Base-by-base conservation (phyloP, 1,140 invertebrate species). In the Drosophila ambigua region DNA sequence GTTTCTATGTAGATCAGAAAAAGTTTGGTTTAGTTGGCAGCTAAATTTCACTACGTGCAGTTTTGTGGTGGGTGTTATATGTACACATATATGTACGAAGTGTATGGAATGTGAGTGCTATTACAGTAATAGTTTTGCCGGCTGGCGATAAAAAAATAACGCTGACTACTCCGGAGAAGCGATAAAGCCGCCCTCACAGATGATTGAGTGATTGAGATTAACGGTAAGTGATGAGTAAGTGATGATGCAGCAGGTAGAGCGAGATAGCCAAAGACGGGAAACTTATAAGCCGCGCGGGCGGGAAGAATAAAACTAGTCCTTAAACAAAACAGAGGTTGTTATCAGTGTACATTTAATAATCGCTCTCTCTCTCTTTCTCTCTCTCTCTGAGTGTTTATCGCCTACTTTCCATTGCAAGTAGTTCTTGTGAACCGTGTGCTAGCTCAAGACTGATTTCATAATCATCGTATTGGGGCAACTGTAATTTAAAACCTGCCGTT, bases 31-130 rank as follows among this genome's bases (percentile, higher is more conserved):
- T 84, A 72, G 65, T 79, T 66, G 67, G 63, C 61, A 77, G 72
- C 68, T 75, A 87, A 75, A 88, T 82, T 82, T 78, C 46, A 65
- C 72, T 74, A 81, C 61, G 77, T 81, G 82, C 72, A 75, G 51
- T 71, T 74, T 51, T 46, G 48, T 59, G 39, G 63, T 52, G 58
- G 51, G 61, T 78, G 73, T 64, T 53, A 4, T 39, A 39, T 13
- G 11, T 13, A 13, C 35, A 4, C 31, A 31, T 3, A 31, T 9
- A 9, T 31, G 2, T 39, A 39, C 35, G 23, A 11, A 65, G 31
- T 50, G 16, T 11, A 43, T 45, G 65, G 67, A 71, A 71, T 71
- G 16, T 20, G 20, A 69, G 50, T 39, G 35, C 66, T 43, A 72
- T 72, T 26, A 53, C 67, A 44, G 68, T 68, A 66, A 46, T 49